Evolutionary conservation across 1,140 invertebrate genomes (phyloP), one percentile per base, ranked within the genome.

Genomic region (Diplogasteroides magnus): DNA sequence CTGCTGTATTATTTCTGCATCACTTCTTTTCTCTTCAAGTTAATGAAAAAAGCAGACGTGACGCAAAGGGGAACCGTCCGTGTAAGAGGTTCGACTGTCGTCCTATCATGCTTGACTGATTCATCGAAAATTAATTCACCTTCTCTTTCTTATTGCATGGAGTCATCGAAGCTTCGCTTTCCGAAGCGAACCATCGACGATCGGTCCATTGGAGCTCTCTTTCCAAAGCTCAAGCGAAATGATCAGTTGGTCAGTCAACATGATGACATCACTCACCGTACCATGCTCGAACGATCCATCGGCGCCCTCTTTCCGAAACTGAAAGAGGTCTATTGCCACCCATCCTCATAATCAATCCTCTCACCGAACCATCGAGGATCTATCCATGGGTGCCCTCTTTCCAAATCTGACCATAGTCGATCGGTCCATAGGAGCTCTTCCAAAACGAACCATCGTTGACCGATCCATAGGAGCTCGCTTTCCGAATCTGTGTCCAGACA

Each of bases 151-250:
- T n/a, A n/a, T n/a, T n/a, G n/a, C n/a, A n/a, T n/a, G n/a, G n/a
- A n/a, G n/a, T n/a, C n/a, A n/a, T n/a, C n/a, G n/a, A n/a, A n/a
- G n/a, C n/a, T n/a, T n/a, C n/a, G n/a, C n/a, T n/a, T n/a, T n/a
- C 68, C 37, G 27, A 71, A 59, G 25, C 73, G 58, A 25, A 76
- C 74, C 74, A 76, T 76, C 55, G 74, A 28, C 13, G 74, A 76
- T 19, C 74, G 74, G 58, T 76, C 73, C 74, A 76, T 77, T 23
- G 74, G 74, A 25, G 64, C 57, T 6, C 73, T 72, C 28, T 74
- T 72, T 27, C 63, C 56, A 25, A 31, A 37, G 29, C 2, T 13
- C 15, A 15, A 62, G 3, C 27, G n/a, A 26, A 19, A 62, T 25
- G 26, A 62, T 11, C 1, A 2, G 19, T 15, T 29, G 2, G 23